These are phyloP conservation scores for Tadarida brasiliensis DNA, from an alignment of 2,797 vertebrate species.

Conservation along the genomic window DNA sequence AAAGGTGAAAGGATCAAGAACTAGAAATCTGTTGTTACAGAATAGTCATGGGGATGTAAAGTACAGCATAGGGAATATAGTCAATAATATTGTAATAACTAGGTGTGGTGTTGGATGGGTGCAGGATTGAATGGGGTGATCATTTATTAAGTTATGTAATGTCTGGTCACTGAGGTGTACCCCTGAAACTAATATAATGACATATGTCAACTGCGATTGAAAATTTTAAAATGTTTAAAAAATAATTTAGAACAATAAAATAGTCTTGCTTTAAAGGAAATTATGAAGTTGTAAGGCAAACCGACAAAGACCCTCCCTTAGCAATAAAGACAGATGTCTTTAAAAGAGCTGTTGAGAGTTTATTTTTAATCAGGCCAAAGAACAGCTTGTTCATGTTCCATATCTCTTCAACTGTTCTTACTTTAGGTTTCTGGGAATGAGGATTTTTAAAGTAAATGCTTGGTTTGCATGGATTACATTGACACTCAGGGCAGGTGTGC, in stretches of 20 bases:
- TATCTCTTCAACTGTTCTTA: not conserved
- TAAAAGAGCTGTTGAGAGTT: not conserved
- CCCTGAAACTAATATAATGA: not conserved
- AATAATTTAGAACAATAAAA: not conserved
- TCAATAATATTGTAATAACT: not conserved
- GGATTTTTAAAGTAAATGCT: slow-evolving; percentile 58
- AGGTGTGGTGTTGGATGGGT: not conserved
- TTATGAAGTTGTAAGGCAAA: not conserved
- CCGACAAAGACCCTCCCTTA: not conserved
- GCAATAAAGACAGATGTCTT: not conserved
- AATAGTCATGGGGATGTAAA: not conserved
- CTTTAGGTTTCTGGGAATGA: slow-evolving; percentile 60
- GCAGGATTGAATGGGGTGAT: not conserved
- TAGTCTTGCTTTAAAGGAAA: slow-evolving; percentile 56
- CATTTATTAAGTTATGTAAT: not conserved
- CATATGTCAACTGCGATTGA: not conserved
- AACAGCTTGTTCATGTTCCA: not conserved
- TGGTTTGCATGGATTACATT: slow-evolving; percentile 76
- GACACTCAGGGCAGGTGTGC: slow-evolving; percentile 75
- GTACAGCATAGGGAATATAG: not conserved
- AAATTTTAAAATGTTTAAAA: not conserved
- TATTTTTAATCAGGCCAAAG: slow-evolving; percentile 39
- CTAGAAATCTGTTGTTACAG: not conserved
- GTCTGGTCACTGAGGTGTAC: not conserved
- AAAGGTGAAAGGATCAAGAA: not conserved